Conservation (phyloP, 2,113 vertebrate genomes). For the Orthochromis indermauri region DNA sequence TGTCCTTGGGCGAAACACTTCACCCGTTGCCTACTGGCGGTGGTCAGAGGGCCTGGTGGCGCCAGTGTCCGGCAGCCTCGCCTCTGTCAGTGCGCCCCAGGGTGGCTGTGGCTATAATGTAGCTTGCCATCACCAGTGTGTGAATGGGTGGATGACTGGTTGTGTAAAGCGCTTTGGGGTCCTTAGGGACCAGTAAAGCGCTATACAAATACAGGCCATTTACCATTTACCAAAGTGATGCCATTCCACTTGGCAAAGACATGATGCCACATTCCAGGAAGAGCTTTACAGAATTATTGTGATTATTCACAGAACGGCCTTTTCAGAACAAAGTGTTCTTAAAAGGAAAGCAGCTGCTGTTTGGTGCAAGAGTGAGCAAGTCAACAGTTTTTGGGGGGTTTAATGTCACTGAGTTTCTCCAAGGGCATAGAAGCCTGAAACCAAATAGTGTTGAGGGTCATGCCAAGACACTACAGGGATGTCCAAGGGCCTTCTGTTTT, state of each 20-base stretch:
- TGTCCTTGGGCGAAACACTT: not conserved
- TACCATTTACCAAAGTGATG: not conserved
- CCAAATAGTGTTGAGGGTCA: not conserved
- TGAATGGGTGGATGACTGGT: not conserved
- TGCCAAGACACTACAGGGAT: not conserved
- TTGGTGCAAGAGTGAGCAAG: not conserved
- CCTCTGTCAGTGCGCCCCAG: not conserved
- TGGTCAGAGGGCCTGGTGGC: rapidly evolving
- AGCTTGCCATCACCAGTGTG: not conserved
- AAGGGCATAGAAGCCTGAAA: not conserved
- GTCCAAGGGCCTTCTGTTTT: not conserved
- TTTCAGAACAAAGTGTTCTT: not conserved
- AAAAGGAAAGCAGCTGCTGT: not conserved
- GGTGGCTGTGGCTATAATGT: not conserved
- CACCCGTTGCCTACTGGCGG: rapidly evolving
- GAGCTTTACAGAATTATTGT: not conserved
- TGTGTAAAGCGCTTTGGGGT: not conserved
- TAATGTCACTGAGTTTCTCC: not conserved
- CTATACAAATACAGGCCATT: not conserved
- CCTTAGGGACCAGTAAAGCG: not conserved
- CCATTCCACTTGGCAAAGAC: not conserved
- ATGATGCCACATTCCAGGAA: not conserved
- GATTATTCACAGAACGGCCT: not conserved
- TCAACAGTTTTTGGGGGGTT: not conserved
- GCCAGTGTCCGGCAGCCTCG: not conserved